These are phyloP conservation scores for Lathamus discolor DNA, from an alignment of 2,113 vertebrate species.

Conservation along the genomic window DNA sequence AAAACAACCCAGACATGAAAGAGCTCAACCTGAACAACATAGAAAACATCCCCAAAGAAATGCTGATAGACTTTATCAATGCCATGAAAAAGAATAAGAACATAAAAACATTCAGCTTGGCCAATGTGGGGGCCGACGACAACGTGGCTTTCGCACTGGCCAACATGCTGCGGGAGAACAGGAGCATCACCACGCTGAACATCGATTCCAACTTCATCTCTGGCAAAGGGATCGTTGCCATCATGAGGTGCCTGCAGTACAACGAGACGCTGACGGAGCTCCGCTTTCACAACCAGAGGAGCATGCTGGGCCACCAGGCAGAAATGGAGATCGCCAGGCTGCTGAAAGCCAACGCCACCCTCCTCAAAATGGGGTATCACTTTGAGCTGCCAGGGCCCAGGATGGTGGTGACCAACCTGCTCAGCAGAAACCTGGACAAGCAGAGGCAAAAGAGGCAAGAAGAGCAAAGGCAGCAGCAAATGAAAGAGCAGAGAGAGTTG, in stretches of 20 bases:
- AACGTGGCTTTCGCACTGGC: slow-evolving; percentile 86
- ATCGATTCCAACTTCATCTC: slow-evolving; percentile 94
- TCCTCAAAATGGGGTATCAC: slow-evolving; percentile 96
- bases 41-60: slow-evolving; percentile 97
- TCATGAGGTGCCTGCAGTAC: slow-evolving; percentile 95
- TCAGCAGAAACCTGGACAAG: slow-evolving; percentile 91
- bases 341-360: slow-evolving; percentile 90
- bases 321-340: slow-evolving; percentile 96
- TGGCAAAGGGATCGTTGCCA: slow-evolving; percentile 91
- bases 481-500: slow-evolving; percentile 83
- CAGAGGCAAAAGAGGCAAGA: slow-evolving; percentile 91
- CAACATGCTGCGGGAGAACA: slow-evolving; percentile 95
- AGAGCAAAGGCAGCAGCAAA: slow-evolving; percentile 87
- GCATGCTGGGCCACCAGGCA: slow-evolving; percentile 94
- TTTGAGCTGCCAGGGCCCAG: slow-evolving; percentile 93
- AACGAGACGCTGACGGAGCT: slow-evolving; percentile 93
- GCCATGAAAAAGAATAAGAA: slow-evolving; percentile 93
- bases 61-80: slow-evolving; percentile 91
- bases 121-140: slow-evolving; percentile 93
- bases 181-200: slow-evolving; percentile 89
- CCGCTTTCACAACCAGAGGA: slow-evolving; percentile 98
- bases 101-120: slow-evolving; percentile 88
- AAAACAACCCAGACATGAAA: slow-evolving; percentile 85
- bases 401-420: slow-evolving; percentile 96
- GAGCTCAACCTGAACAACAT: slow-evolving; percentile 98